Evolutionary conservation across 2,888 invertebrate genomes (phyloP).

Genomic region (Aporophyla lueneburgensis): DNA sequence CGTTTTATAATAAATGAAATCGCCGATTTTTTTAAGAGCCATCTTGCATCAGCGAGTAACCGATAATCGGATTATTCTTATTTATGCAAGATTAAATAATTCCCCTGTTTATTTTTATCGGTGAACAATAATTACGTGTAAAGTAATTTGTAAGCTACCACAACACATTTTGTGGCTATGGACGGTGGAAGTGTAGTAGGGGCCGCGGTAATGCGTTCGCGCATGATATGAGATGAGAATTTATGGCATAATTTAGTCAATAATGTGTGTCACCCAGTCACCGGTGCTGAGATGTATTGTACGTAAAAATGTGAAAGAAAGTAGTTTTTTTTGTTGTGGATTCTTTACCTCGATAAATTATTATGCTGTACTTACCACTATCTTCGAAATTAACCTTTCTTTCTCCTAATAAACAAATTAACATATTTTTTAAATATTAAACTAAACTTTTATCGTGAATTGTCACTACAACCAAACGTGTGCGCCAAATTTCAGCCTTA

Average conservation of each 20-base stretch:
- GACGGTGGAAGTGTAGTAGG: slow-evolving; percentile 58
- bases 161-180: slow-evolving; percentile 27
- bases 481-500: too few species aligned
- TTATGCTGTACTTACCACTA: neutral
- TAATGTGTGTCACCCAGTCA: slow-evolving; percentile 77
- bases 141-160: slow-evolving; percentile 39
- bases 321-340: slow-evolving; percentile 36
- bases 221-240: slow-evolving; percentile 73
- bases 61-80: slow-evolving; percentile 59
- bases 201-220: slow-evolving; percentile 54
- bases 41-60: slow-evolving; percentile 34
- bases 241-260: slow-evolving; percentile 78
- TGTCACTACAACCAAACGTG: too few species aligned
- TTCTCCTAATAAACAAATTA: too few species aligned
- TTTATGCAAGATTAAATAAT: slow-evolving; percentile 64
- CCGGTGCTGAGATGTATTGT: slow-evolving; percentile 65
- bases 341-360: slow-evolving; percentile 6
- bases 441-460: too few species aligned
- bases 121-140: slow-evolving; percentile 54
- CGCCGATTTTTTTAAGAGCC: slow-evolving; percentile 43
- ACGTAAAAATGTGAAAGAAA: slow-evolving; percentile 56
- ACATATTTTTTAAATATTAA: too few species aligned
- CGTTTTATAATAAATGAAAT: slow-evolving; percentile 36
- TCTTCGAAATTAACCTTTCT: too few species aligned
- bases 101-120: slow-evolving; percentile 49